A percentile compares a stretch with the other conserved stretches of the same genome.
These are phyloP conservation scores for Lasioglossum pauxillum DNA, from an alignment of 2,888 invertebrate genomes.

Conservation along the genomic window DNA sequence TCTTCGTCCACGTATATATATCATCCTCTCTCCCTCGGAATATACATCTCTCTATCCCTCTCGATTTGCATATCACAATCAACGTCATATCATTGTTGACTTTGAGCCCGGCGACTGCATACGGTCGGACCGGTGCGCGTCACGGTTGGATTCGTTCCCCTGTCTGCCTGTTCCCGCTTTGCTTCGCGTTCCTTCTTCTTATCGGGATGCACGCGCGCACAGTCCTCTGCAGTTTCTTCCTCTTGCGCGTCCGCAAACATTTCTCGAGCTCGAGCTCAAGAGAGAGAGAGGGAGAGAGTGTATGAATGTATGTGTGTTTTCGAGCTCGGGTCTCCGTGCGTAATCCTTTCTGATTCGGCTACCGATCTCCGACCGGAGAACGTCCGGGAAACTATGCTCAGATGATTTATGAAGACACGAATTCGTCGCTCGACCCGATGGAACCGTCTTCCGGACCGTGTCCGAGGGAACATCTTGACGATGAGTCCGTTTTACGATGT, in stretches of 20 bases:
- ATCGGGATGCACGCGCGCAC: slow-evolving; percentile 35
- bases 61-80: slow-evolving; percentile 82
- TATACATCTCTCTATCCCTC: slow-evolving; percentile 2
- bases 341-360: slow-evolving; percentile 12
- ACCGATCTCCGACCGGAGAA: neutral
- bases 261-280: neutral
- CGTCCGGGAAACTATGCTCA: neutral
- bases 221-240: slow-evolving; percentile 12
- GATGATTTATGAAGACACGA: neutral
- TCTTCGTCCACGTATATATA: neutral
- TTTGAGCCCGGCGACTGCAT: slow-evolving; percentile 59
- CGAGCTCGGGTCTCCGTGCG: neutral
- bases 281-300: neutral
- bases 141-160: slow-evolving; percentile 26
- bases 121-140: slow-evolving; percentile 12
- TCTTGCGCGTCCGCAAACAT: slow-evolving; percentile 24
- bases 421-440: neutral
- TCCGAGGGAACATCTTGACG: neutral
- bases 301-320: neutral
- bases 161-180: slow-evolving; percentile 12
- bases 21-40: slow-evolving; percentile 39
- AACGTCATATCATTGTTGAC: slow-evolving; percentile 81
- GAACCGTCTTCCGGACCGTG: neutral
- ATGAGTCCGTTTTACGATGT: neutral
- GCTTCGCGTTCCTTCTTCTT: slow-evolving; percentile 13